These are phyloP conservation scores for Agrochola litura DNA, from an alignment of 2,888 invertebrate species.

Conservation along the genomic window DNA sequence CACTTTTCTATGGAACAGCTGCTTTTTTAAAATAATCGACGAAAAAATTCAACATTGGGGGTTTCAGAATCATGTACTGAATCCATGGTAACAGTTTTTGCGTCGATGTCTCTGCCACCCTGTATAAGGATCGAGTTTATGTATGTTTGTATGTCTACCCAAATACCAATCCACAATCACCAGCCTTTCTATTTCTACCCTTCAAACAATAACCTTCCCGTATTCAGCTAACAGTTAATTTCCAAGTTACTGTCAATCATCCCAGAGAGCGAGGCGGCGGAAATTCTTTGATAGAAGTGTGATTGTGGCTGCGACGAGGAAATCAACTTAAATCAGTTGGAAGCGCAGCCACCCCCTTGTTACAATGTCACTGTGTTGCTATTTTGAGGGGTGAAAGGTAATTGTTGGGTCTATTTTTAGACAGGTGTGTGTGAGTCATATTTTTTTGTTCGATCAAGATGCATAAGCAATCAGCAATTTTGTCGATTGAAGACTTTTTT, in stretches of 20 bases:
- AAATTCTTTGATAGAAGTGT: slow-evolving; percentile 76
- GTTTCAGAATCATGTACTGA: too few relatives aligned
- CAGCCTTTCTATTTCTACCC: slow-evolving; percentile 32
- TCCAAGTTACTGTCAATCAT: slow-evolving; percentile 72
- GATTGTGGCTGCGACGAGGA: slow-evolving; percentile 76
- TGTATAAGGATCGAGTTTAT: not conserved
- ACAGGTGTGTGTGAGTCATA: not conserved
- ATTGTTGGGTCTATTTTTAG: not conserved
- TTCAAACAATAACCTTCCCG: slow-evolving; percentile 62
- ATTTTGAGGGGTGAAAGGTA: slow-evolving; percentile 31
- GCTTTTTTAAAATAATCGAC: too few relatives aligned
- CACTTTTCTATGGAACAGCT: too few relatives aligned
- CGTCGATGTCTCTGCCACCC: too few relatives aligned
- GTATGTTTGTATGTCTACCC: not conserved
- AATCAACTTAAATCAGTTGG: slow-evolving; percentile 62
- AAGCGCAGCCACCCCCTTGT: slow-evolving; percentile 31
- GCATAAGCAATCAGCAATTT: not conserved
- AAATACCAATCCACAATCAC: not conserved
- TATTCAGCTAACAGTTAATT: slow-evolving; percentile 65
- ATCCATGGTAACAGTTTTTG: too few relatives aligned
- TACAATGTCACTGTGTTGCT: slow-evolving; percentile 13
- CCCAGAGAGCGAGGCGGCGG: slow-evolving; percentile 60
- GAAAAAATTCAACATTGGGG: too few relatives aligned
- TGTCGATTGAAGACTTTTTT: not conserved
- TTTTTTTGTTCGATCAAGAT: not conserved